Evolutionary conservation across 2,888 invertebrate genomes (phyloP).

Genomic region (Synanthedon formicaeformis): DNA sequence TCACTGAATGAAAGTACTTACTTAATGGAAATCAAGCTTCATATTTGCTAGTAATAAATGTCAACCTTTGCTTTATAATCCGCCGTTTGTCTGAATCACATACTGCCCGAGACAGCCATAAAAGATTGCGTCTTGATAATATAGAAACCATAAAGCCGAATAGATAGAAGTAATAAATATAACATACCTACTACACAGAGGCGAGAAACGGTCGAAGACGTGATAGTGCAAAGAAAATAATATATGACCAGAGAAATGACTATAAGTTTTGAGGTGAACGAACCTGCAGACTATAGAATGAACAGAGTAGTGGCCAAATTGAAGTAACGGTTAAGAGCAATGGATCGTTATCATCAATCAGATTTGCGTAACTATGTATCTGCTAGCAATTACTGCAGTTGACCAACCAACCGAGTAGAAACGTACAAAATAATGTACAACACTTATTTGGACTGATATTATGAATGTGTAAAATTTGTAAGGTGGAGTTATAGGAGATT

Average conservation of each 20-base stretch:
- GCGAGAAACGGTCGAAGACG: background rate
- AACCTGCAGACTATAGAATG: conserved; percentile 24
- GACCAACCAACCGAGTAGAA: conserved; percentile 29
- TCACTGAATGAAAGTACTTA: background rate
- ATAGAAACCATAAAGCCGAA: background rate
- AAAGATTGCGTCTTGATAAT: too few species aligned
- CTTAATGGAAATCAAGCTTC: background rate
- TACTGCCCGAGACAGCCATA: too few species aligned
- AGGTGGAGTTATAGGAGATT: conserved; percentile 22
- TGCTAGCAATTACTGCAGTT: conserved; percentile 51
- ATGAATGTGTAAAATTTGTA: conserved; percentile 14
- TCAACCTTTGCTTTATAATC: background rate
- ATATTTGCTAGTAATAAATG: background rate
- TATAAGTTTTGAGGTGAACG: conserved; percentile 38
- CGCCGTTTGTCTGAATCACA: too few species aligned
- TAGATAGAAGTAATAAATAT: conserved; percentile 2
- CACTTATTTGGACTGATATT: too few species aligned
- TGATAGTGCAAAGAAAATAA: conserved; percentile 19
- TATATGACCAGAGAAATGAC: conserved; percentile 25
- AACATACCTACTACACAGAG: background rate
- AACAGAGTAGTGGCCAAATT: conserved; percentile 59
- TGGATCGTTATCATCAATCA: conserved; percentile 65
- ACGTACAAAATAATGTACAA: too few species aligned
- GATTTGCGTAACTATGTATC: conserved; percentile 60
- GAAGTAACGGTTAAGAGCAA: conserved; percentile 53